Base-by-base conservation (phyloP, 2,888 invertebrate species). In the Drosophila atripex region DNA sequence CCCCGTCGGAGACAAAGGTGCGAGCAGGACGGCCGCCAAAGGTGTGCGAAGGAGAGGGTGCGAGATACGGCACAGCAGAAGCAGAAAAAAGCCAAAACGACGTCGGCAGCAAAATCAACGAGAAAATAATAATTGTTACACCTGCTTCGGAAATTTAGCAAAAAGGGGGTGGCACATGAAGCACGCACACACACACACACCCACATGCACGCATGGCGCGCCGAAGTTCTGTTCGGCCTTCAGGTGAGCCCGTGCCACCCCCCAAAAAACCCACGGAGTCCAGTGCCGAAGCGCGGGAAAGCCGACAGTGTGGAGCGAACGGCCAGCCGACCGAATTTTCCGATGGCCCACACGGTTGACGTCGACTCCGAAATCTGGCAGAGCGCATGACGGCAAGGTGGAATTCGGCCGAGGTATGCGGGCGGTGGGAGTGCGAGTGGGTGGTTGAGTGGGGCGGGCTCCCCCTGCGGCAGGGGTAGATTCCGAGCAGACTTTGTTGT, bases 71-170 rank as follows among this genome's bases (percentile, higher is more conserved):
- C 21, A 43, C 32, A 25, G 50, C 14, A n/a, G 38, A 47, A 53
- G 54, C 39, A 41, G 16, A 78, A 75, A 76, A 78, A 79, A 73
- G 59, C 57, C 68, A 75, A 83, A 75, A 73, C 73, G 58, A 56
- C 73, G 54, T 30, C 68, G 65, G 47, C 71, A 65, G 72, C 86
- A 87, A 89, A 88, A 88, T 87, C 86, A 89, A 88, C 88, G 88
- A 84, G 88, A 88, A 89, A 87, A 88, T 87, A 86, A 88, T 82
- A 89, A 89, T 86, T 89, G 88, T 89, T 90, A 89, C 90, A 90
- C 90, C 90, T 90, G 90, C 88, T 89, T 86, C 82, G 87, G 82
- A 80, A 80, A 82, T 77, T 71, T 74, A 79, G 77, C 53, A 76
- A 68, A 76, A 56, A 55, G 57, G 50, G 74, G 60, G 64, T 41